phyloP scores from a whole-genome alignment of 2,113 vertebrate species.

The Sander vitreus region DNA sequence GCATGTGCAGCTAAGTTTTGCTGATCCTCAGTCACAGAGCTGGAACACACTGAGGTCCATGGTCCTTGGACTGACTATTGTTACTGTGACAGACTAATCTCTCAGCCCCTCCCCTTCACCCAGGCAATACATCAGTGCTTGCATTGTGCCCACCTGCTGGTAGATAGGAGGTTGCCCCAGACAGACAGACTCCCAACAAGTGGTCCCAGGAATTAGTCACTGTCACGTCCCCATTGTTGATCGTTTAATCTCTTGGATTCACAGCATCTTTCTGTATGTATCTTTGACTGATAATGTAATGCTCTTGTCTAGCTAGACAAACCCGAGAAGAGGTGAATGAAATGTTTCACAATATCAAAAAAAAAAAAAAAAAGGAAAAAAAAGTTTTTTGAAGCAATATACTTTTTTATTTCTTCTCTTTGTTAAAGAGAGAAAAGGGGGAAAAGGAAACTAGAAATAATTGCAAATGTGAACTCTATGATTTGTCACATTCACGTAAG shows the following conservation, averaged over 20 bases:
- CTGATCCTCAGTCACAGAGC: slow-evolving; percentile 70
- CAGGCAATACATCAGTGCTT: slow-evolving; percentile 77
- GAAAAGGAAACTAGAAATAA: slow-evolving; percentile 65
- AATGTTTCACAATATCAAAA: slow-evolving; percentile 78
- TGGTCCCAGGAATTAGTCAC: slow-evolving; percentile 74
- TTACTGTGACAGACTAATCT: slow-evolving; percentile 79
- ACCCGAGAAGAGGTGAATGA: slow-evolving; percentile 76
- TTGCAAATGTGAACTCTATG: slow-evolving; percentile 68
- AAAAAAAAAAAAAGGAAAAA: slow-evolving; percentile 44
- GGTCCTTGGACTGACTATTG: slow-evolving; percentile 65
- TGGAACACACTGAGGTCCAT: slow-evolving; percentile 64
- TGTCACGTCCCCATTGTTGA: slow-evolving; percentile 73
- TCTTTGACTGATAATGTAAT: slow-evolving; percentile 80
- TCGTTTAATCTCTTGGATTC: slow-evolving; percentile 80
- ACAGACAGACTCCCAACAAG: slow-evolving; percentile 53
- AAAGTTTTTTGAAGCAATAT: slow-evolving; percentile 82
- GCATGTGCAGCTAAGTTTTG: slow-evolving; percentile 74
- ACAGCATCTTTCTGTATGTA: slow-evolving; percentile 81
- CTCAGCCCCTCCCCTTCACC: slow-evolving; percentile 78
- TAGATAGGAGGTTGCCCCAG: slow-evolving; percentile 64
- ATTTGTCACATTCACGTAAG: slow-evolving; percentile 70
- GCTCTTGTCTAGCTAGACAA: slow-evolving; percentile 76
- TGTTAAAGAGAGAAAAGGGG: slow-evolving; percentile 68
- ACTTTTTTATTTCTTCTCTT: slow-evolving; percentile 82
- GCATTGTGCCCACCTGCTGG: slow-evolving; percentile 77